phyloP scores from a whole-genome alignment of 2,888 invertebrate species.

The Pterostichus niger region DNA sequence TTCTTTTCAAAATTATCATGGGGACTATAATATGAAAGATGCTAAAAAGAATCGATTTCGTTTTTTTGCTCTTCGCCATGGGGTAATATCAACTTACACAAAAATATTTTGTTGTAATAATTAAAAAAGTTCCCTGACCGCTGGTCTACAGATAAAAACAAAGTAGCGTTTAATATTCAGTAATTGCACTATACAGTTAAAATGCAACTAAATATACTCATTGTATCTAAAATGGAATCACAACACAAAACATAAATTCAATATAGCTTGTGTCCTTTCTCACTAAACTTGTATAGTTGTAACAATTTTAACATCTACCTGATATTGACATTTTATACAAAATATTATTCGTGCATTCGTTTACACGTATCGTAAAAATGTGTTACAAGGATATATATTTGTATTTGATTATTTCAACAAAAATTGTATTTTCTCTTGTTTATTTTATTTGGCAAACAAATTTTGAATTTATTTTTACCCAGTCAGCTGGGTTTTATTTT shows the following conservation, averaged over 20 bases:
- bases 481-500: neutral
- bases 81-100: too few species aligned
- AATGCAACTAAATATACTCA: neutral
- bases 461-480: neutral
- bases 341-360: slow-evolving; percentile 7
- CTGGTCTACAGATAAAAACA: neutral
- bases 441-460: slow-evolving; percentile 7
- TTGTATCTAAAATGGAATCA: neutral
- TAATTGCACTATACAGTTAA: neutral
- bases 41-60: too few species aligned
- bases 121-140: too few species aligned
- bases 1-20: too few species aligned
- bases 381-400: neutral
- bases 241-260: neutral
- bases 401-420: slow-evolving; percentile 22
- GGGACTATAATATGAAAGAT: too few species aligned
- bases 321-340: slow-evolving; percentile 23
- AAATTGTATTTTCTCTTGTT: neutral
- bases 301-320: neutral
- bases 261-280: neutral
- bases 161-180: neutral
- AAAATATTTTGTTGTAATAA: too few species aligned
- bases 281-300: neutral
- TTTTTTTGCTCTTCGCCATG: too few species aligned
- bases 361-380: slow-evolving; percentile 9